phyloP scores from a whole-genome alignment of 2,797 vertebrate genomes.

The Pitangus sulphuratus region DNA sequence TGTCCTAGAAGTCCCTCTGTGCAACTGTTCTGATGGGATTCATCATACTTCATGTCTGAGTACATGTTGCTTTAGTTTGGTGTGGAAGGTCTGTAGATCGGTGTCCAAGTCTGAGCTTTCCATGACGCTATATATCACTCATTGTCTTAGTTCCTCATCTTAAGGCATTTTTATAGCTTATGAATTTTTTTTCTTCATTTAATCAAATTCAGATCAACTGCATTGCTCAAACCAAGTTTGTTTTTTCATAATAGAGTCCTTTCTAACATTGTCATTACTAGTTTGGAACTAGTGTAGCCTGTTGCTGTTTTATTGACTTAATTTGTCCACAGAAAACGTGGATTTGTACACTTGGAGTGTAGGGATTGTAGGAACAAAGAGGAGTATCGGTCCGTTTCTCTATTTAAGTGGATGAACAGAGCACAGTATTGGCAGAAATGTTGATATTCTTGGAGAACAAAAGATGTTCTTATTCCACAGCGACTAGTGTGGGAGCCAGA shows the following conservation, averaged over 20 bases:
- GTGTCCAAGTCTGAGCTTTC: neutral
- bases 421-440: neutral
- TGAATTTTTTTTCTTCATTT: neutral
- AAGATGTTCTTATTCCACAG: neutral
- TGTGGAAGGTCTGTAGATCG: neutral
- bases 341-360: neutral
- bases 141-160: neutral
- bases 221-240: neutral
- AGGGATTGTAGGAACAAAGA: neutral
- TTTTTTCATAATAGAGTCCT: neutral
- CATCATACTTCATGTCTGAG: neutral
- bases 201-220: neutral
- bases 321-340: neutral
- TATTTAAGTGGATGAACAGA: neutral
- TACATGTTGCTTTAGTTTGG: neutral
- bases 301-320: neutral
- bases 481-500: neutral
- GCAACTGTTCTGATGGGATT: neutral
- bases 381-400: neutral
- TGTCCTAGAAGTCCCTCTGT: neutral
- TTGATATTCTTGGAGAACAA: neutral
- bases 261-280: neutral
- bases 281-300: neutral
- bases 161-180: neutral
- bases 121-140: accelerated